Base-by-base conservation (phyloP, 1,140 invertebrate species). In the Epicauta chinensis region DNA sequence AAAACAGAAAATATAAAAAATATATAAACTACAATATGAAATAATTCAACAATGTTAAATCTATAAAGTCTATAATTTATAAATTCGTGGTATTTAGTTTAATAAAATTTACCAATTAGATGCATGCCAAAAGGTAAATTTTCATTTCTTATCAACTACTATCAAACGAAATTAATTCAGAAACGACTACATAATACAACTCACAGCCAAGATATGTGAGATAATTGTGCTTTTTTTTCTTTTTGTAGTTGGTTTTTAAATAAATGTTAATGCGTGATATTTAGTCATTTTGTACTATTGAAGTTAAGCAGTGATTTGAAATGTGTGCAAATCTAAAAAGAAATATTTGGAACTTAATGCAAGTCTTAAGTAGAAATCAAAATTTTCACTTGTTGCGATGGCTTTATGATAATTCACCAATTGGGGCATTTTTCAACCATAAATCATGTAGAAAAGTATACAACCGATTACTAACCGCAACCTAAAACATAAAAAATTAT, bases 371-470 rank as follows among this genome's bases (percentile, higher is more conserved):
- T n/a, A n/a, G n/a, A n/a, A n/a, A n/a, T n/a, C n/a, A n/a, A n/a
- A n/a, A n/a, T n/a, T 23, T 5, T 23, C 4, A 23, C 7, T 7
- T 23, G 23, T 2, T 23, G 23, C 23, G 7, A 5, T 5, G 23
- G 4, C 7, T 23, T 87, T 83, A 97, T 65, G 86, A 94, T 16
- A 98, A 77, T 72, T 98, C 94, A 47, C 95, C 96, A 64, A 99
- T 97, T 0, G 97, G 97, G 17, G 96, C 94, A 75, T 95, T 97
- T 70, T 96, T 83, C 12, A 98, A 79, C 97, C 97, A 98, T 64
- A 98, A 74, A 62, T 95, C 84, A 69, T 99, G 95, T 56, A 99
- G 92, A 70, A 96, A 98, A 53, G 82, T 86, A 74, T 98, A 99
- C 15, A 99, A 75, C 58, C 87, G 78, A 70, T 92, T 91, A 64